Conservation (phyloP, 1,140 invertebrate genomes). For the Hyposmocoma kahamanoa region DNA sequence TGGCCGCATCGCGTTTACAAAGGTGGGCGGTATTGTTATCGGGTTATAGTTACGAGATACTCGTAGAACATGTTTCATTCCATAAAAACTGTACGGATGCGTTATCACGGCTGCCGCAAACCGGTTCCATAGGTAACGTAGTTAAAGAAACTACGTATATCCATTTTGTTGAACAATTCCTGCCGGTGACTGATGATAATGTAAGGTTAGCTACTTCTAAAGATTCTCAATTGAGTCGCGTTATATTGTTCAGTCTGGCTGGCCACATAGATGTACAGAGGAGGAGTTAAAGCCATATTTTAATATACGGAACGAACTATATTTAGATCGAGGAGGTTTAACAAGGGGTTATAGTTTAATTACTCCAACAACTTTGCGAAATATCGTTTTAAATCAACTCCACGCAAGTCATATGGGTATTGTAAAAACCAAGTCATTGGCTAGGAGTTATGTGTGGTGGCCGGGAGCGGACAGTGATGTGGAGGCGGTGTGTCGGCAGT, state of each 20-base stretch:
- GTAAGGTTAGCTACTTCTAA: neutral
- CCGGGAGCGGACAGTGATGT: conserved; percentile 55
- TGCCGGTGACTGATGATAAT: neutral
- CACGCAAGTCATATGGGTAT: conserved; percentile 70
- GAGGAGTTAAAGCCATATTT: conserved; percentile 1
- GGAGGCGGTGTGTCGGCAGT: conserved; percentile 12
- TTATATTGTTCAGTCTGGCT: conserved; percentile 9
- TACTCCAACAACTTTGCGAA: conserved; percentile 41
- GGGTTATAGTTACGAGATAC: conserved; percentile 44
- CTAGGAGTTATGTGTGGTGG: conserved; percentile 59
- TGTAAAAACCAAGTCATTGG: conserved; percentile 69
- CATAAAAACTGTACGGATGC: conserved; percentile 34
- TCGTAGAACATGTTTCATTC: conserved; percentile 30
- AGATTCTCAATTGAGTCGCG: neutral
- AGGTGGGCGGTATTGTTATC: conserved; percentile 42
- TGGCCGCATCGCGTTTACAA: conserved; percentile 40
- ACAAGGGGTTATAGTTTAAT: conserved; percentile 4
- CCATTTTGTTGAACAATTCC: conserved; percentile 5
- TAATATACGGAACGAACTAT: conserved; percentile 7
- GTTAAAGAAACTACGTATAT: conserved; percentile 6
- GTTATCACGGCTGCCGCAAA: conserved; percentile 26
- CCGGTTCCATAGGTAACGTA: neutral
- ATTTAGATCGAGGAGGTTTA: conserved; percentile 9
- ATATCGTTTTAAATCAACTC: conserved; percentile 44
- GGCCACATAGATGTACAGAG: conserved; percentile 6